Evolutionary conservation across 2,888 invertebrate species (phyloP).

Genomic region (Lasioglossum villosulum): DNA sequence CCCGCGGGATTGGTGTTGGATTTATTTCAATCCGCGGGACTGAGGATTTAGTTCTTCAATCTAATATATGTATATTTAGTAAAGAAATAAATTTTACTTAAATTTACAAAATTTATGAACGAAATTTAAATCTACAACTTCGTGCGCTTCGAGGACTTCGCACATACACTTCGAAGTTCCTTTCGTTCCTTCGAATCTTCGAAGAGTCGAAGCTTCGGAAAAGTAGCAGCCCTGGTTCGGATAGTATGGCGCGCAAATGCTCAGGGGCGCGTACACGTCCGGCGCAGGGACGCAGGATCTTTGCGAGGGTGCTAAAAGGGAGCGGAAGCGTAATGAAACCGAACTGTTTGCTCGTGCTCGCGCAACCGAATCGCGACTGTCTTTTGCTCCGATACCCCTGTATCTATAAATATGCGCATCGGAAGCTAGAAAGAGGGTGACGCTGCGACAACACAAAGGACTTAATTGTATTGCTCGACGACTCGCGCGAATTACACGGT

Average conservation of each 20-base stretch:
- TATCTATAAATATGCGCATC: slow-evolving; percentile 58
- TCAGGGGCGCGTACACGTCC: slow-evolving; percentile 20
- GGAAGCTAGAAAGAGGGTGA: slow-evolving; percentile 41
- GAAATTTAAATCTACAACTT: too few species aligned
- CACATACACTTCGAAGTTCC: too few species aligned
- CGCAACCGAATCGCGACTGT: slow-evolving; percentile 49
- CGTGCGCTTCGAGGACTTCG: too few species aligned
- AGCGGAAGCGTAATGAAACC: slow-evolving; percentile 25
- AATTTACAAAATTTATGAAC: too few species aligned
- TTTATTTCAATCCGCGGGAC: too few species aligned
- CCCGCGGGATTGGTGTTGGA: too few species aligned
- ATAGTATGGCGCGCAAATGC: slow-evolving; percentile 23
- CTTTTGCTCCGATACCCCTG: slow-evolving; percentile 39
- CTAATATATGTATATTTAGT: too few species aligned
- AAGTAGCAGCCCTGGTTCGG: too few species aligned
- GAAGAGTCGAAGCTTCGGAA: too few species aligned
- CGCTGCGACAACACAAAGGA: slow-evolving; percentile 46
- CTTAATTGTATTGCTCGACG: slow-evolving; percentile 60
- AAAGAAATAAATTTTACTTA: too few species aligned
- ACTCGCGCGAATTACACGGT: slow-evolving; percentile 58
- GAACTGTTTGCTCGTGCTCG: slow-evolving; percentile 37
- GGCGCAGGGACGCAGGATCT: slow-evolving; percentile 8
- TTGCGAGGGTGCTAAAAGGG: slow-evolving; percentile 50
- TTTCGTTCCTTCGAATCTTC: too few species aligned
- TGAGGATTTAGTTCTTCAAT: too few species aligned